Evolutionary conservation across 2,888 invertebrate species (phyloP).

Genomic region (Eristalis tenax): DNA sequence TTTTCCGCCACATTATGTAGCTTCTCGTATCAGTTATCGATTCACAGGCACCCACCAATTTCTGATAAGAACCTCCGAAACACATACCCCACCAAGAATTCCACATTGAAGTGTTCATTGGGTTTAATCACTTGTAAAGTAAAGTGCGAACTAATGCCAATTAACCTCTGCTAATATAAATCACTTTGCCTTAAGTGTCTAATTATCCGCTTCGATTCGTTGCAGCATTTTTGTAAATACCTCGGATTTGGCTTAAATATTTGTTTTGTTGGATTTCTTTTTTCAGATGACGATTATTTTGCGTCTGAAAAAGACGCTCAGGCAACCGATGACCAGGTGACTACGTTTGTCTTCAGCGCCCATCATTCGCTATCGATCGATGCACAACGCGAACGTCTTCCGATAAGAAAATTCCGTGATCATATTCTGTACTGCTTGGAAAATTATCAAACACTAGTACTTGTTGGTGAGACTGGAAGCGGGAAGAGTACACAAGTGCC

Average conservation of each 20-base stretch:
- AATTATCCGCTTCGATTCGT: not conserved
- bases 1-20: too few relatives aligned
- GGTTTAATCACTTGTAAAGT: not conserved
- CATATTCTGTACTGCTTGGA: constrained; percentile 95
- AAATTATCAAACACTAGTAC: constrained; percentile 92
- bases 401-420: constrained; percentile 92
- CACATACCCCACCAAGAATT: not conserved
- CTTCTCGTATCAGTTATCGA: too few relatives aligned
- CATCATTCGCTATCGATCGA: constrained; percentile 91
- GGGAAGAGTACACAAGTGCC: constrained; percentile 98
- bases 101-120: constrained; percentile 7
- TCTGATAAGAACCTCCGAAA: not conserved
- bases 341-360: constrained; percentile 92
- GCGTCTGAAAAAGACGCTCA: constrained; percentile 76
- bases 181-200: not conserved
- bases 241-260: not conserved
- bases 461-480: constrained; percentile 97
- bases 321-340: constrained; percentile 77
- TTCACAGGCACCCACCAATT: not conserved
- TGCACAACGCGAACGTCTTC: constrained; percentile 91
- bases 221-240: not conserved
- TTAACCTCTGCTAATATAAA: not conserved
- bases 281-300: constrained; percentile 70
- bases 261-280: constrained; percentile 5
- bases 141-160: not conserved